phyloP scores from a whole-genome alignment of 1,140 invertebrate genomes.

The Hylyphantes graminicola region DNA sequence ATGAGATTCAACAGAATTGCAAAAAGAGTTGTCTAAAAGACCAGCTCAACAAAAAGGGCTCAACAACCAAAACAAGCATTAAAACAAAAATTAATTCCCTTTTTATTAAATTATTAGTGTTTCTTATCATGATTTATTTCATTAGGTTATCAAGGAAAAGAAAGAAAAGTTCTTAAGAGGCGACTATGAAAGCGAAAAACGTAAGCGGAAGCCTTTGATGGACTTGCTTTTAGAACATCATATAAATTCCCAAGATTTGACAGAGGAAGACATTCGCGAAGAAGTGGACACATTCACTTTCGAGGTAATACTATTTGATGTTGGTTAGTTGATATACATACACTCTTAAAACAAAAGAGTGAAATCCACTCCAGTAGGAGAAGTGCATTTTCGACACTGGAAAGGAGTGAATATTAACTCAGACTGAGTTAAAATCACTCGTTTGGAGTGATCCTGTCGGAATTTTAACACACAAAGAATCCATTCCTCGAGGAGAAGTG shows the following conservation, averaged over 20 bases:
- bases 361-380: no score
- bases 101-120: background rate
- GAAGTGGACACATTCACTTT: constrained; percentile 87
- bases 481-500: no score
- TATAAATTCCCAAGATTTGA: constrained; percentile 68
- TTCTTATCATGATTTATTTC: background rate
- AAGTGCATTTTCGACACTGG: no score
- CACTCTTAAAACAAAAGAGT: no score
- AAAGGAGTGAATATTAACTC: no score
- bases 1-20: background rate
- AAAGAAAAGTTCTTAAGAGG: background rate
- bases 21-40: no score
- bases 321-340: no score
- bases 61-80: background rate
- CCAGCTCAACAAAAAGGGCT: background rate
- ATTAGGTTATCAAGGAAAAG: constrained; percentile 27
- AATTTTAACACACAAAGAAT: no score
- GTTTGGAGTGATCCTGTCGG: no score
- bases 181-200: background rate
- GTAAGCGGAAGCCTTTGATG: constrained; percentile 77
- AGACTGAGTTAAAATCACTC: no score
- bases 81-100: background rate
- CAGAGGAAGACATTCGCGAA: constrained; percentile 78
- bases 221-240: constrained; percentile 75
- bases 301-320: constrained; percentile 64